Conservation (phyloP, 1,140 invertebrate genomes). For the Drosophila setifemur region DNA sequence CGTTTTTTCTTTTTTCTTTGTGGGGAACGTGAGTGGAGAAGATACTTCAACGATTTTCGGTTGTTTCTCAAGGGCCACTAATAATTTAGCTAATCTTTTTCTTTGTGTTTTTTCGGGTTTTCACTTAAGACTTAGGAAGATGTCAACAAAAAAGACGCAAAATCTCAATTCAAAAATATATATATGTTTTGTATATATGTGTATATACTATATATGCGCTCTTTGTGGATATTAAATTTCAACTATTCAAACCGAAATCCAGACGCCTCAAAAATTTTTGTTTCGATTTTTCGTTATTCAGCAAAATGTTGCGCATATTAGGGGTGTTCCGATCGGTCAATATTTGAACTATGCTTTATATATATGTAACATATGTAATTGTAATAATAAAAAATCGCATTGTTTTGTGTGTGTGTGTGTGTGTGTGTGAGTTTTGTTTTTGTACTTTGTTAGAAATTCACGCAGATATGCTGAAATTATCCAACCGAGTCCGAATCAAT, state of each 20-base stretch:
- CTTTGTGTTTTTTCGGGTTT: neutral
- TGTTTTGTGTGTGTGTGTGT: conserved; percentile 40
- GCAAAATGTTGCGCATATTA: conserved; percentile 69
- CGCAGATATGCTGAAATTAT: conserved; percentile 75
- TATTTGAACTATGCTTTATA: conserved; percentile 61
- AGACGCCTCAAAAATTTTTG: conserved; percentile 57
- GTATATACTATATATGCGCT: conserved; percentile 7
- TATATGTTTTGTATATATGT: neutral
- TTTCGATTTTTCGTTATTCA: conserved; percentile 42
- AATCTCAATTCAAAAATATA: conserved; percentile 61
- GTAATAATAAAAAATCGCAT: conserved; percentile 53
- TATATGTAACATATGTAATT: conserved; percentile 21
- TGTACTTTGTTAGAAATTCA: conserved; percentile 79
- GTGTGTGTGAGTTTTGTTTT: no score
- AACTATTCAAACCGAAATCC: conserved; percentile 68
- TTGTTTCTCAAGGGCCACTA: conserved; percentile 24
- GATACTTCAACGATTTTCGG: conserved; percentile 6
- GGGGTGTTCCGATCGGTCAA: conserved; percentile 35
- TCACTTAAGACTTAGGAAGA: conserved; percentile 15
- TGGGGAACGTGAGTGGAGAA: conserved; percentile 24
- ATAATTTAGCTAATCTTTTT: conserved; percentile 60
- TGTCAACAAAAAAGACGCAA: conserved; percentile 51
- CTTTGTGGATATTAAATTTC: conserved; percentile 51
- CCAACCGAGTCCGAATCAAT: conserved; percentile 69
- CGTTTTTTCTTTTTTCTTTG: neutral